Conservation (phyloP, 2,797 vertebrate genomes). For the Allenopithecus nigroviridis region DNA sequence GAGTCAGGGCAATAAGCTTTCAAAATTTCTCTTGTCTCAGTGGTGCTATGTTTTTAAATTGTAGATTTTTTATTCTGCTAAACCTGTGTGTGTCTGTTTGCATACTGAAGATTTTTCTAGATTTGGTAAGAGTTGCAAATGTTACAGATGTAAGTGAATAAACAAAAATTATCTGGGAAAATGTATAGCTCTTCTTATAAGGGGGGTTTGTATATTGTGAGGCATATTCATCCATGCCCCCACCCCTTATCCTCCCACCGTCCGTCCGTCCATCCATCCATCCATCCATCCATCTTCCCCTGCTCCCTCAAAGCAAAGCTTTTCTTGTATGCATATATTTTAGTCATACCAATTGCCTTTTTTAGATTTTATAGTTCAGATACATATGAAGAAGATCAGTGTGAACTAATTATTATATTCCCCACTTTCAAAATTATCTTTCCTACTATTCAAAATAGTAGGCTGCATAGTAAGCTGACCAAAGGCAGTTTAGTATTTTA, state of each 20-base stretch:
- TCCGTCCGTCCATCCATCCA: neutral
- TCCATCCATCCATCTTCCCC: neutral
- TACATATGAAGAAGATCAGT: neutral
- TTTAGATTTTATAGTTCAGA: neutral
- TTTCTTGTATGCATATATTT: neutral
- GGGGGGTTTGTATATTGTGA: neutral
- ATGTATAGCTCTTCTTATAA: neutral
- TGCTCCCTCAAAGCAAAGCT: neutral
- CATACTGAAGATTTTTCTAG: neutral
- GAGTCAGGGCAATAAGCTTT: neutral
- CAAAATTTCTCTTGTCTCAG: neutral
- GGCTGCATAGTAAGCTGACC: neutral
- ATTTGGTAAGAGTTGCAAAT: conserved; percentile 4
- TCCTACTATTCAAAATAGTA: neutral
- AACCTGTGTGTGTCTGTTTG: neutral
- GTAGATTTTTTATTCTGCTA: neutral
- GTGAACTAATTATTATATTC: neutral
- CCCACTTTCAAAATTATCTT: neutral
- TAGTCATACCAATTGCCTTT: neutral
- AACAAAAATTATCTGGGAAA: neutral
- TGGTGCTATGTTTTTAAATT: neutral
- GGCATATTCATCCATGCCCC: neutral
- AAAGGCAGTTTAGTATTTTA: neutral
- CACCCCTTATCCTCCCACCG: neutral
- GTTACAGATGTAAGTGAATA: neutral